phyloP scores from a whole-genome alignment of 2,888 invertebrate species.

The Hirtodrosophila confusa region DNA sequence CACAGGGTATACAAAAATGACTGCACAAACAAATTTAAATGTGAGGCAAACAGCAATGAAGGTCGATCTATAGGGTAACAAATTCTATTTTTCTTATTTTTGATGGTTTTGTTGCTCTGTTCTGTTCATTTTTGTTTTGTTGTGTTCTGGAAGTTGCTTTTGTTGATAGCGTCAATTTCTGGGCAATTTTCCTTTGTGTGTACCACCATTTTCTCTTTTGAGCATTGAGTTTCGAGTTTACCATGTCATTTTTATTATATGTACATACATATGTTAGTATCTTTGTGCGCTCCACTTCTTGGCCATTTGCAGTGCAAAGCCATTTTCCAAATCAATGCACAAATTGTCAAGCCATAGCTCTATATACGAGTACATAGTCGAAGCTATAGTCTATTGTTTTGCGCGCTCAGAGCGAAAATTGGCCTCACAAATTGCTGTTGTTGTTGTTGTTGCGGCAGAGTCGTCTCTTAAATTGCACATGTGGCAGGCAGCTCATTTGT shows the following conservation, averaged over 20 bases:
- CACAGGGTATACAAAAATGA: slow-evolving; percentile 17
- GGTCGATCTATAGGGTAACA: slow-evolving; percentile 65
- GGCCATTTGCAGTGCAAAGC: slow-evolving; percentile 52
- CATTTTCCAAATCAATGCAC: slow-evolving; percentile 78
- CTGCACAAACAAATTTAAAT: slow-evolving; percentile 67
- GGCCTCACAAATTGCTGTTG: slow-evolving; percentile 60
- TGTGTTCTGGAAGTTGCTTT: slow-evolving; percentile 61
- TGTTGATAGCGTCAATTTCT: slow-evolving; percentile 71
- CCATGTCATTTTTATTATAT: slow-evolving; percentile 41
- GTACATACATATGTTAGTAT: slow-evolving; percentile 1
- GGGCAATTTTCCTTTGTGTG: slow-evolving; percentile 62
- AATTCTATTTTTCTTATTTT: slow-evolving; percentile 36
- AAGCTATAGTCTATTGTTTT: slow-evolving; percentile 35
- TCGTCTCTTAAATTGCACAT: slow-evolving; percentile 75
- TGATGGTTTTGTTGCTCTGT: slow-evolving; percentile 11
- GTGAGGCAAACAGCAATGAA: slow-evolving; percentile 67
- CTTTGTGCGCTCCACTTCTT: slow-evolving; percentile 59
- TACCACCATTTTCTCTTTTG: slow-evolving; percentile 32
- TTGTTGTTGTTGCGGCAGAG: slow-evolving; percentile 30
- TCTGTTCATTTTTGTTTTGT: slow-evolving; percentile 12
- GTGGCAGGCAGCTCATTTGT: slow-evolving; percentile 76
- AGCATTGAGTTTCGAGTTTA: slow-evolving; percentile 28
- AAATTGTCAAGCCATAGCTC: slow-evolving; percentile 66
- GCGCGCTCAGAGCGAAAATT: slow-evolving; percentile 50
- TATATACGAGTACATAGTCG: slow-evolving; percentile 10